phyloP scores from a whole-genome alignment of 2,797 vertebrate genomes.

The Astyanax mexicanus region DNA sequence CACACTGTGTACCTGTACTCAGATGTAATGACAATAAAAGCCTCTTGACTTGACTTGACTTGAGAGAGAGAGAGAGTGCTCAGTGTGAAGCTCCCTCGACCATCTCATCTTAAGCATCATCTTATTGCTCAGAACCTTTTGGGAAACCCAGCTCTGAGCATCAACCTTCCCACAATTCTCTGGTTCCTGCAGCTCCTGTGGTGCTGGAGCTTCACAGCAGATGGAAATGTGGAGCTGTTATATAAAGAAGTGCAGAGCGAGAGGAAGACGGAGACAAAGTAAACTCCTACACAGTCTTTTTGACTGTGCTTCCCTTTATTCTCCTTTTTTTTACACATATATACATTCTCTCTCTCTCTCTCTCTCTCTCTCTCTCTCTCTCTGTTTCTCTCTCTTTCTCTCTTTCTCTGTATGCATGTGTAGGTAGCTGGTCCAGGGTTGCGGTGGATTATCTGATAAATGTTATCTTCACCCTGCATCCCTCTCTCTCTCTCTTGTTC shows the following conservation, averaged over 20 bases:
- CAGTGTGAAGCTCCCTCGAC: no score
- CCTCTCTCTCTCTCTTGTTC: background rate
- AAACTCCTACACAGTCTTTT: conserved; percentile 35
- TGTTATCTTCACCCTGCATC: conserved; percentile 14
- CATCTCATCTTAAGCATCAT: no score
- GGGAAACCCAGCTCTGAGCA: no score
- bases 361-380: conserved; percentile 10
- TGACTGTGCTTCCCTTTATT: conserved; percentile 16
- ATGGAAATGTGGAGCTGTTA: conserved; percentile 28
- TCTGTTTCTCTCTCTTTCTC: conserved; percentile 1
- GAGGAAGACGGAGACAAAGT: conserved; percentile 23
- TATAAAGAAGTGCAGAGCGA: conserved; percentile 25
- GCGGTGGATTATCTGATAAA: conserved; percentile 30
- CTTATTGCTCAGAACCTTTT: no score
- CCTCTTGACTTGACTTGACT: no score
- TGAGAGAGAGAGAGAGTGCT: no score
- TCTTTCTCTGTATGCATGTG: conserved; percentile 12
- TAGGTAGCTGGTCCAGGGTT: conserved; percentile 17
- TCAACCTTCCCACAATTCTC: no score
- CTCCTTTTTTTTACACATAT: conserved; percentile 21
- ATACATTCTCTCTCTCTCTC: conserved; percentile 9
- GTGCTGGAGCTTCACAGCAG: conserved; percentile 17
- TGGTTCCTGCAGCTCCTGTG: background rate
- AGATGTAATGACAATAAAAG: no score
- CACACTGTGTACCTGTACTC: no score